phyloP scores from a whole-genome alignment of 2,113 vertebrate genomes.

The Halcyon senegalensis region DNA sequence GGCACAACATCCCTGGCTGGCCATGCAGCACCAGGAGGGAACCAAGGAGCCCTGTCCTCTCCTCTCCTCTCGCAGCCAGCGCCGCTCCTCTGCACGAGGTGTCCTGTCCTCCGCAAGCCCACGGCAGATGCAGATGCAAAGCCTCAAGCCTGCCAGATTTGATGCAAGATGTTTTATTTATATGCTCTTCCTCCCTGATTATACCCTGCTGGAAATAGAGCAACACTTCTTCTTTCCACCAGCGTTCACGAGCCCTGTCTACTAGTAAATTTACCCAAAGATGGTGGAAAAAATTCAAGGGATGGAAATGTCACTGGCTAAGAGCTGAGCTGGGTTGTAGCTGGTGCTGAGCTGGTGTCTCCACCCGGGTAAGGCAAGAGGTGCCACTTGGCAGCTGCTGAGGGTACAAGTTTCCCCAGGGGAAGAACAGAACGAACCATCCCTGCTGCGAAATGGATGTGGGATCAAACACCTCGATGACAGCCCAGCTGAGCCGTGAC shows the following conservation, averaged over 20 bases:
- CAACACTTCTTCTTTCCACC: neutral
- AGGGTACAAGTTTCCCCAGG: neutral
- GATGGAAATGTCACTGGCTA: neutral
- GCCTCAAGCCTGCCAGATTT: neutral
- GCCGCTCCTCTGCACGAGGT: neutral
- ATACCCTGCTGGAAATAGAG: slow-evolving; percentile 8
- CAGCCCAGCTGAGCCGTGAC: neutral
- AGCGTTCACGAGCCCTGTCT: neutral
- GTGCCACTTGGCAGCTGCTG: neutral
- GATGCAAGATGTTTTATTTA: neutral
- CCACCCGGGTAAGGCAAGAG: neutral
- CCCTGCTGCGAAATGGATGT: neutral
- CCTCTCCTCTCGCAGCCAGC: neutral
- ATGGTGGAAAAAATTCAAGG: neutral
- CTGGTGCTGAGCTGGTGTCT: neutral
- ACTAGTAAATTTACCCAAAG: neutral
- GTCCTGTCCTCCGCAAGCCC: neutral
- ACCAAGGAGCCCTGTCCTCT: fast-evolving
- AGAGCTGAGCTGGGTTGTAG: neutral
- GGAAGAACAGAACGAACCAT: neutral
- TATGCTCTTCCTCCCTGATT: neutral
- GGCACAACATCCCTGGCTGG: neutral
- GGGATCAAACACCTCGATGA: neutral
- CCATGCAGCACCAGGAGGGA: fast-evolving
- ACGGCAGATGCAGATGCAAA: neutral